Conservation (phyloP, 2,888 invertebrate genomes). For the Ligdia adustata region DNA sequence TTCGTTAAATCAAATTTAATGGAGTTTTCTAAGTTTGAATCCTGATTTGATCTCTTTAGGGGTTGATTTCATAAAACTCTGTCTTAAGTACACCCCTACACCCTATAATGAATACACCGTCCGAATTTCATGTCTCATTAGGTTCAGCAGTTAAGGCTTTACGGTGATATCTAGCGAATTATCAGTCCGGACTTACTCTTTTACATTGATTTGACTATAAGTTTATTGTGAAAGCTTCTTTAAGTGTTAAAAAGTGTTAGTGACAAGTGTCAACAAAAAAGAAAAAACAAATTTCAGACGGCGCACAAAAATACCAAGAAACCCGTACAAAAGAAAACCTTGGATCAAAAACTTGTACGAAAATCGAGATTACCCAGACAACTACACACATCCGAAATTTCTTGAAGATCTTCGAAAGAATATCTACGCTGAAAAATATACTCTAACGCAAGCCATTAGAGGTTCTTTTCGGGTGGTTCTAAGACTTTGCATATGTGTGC, state of each 20-base stretch:
- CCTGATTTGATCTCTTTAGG: no score
- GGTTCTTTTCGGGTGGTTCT: constrained; percentile 92
- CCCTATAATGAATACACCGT: no score
- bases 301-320: constrained; percentile 54
- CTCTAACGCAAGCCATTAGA: constrained; percentile 86
- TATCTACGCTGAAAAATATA: constrained; percentile 89
- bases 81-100: no score
- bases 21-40: no score
- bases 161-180: no score
- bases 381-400: constrained; percentile 95
- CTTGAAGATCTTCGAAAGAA: constrained; percentile 93
- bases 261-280: constrained; percentile 27
- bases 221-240: no score
- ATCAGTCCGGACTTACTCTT: no score
- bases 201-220: no score
- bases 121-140: no score
- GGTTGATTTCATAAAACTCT: no score
- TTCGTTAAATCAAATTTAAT: no score
- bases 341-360: constrained; percentile 97
- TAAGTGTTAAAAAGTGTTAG: constrained; percentile 19
- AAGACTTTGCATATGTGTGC: constrained; percentile 90
- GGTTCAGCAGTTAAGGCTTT: no score
- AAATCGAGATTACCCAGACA: constrained; percentile 94
- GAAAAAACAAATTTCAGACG: constrained; percentile 63
- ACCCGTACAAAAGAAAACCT: constrained; percentile 62